Conservation (phyloP, 2,797 vertebrate species). For the Anguilla megastoma region DNA sequence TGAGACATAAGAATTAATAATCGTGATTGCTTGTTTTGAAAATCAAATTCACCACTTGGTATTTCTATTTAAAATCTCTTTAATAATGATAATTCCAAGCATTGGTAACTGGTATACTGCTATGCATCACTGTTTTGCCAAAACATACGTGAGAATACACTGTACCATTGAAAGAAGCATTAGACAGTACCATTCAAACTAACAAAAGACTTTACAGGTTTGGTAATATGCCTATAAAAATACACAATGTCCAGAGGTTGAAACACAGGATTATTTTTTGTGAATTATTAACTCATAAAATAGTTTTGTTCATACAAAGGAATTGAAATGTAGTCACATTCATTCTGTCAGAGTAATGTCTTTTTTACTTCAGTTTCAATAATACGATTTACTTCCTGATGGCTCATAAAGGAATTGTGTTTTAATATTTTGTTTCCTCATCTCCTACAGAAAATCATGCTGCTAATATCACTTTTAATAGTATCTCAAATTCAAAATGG, state of each 20-base stretch:
- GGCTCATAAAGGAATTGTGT: not conserved
- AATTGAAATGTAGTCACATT: not conserved
- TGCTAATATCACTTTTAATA: constrained; percentile 48
- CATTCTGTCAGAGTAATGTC: not conserved
- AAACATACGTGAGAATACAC: not conserved
- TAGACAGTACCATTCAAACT: not conserved
- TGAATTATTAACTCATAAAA: not conserved
- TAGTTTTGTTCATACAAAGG: not conserved
- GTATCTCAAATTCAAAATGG: constrained; percentile 43
- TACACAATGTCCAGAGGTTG: not conserved
- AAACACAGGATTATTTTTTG: not conserved
- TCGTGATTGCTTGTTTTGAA: not conserved
- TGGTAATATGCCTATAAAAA: not conserved
- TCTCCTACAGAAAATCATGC: constrained; percentile 49
- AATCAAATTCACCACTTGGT: not conserved
- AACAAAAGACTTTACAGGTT: not conserved
- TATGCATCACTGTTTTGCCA: not conserved
- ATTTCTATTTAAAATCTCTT: not conserved
- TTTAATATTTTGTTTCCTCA: not conserved
- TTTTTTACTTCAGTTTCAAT: not conserved
- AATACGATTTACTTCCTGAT: not conserved
- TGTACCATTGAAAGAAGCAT: not conserved
- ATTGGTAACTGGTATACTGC: not conserved
- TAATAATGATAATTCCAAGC: not conserved
- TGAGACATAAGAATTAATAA: not conserved